A percentile compares a stretch with the other conserved stretches of the same genome.
Evolutionary conservation across 2,888 invertebrate genomes (phyloP).

Genomic region (Macrophya alboannulata): DNA sequence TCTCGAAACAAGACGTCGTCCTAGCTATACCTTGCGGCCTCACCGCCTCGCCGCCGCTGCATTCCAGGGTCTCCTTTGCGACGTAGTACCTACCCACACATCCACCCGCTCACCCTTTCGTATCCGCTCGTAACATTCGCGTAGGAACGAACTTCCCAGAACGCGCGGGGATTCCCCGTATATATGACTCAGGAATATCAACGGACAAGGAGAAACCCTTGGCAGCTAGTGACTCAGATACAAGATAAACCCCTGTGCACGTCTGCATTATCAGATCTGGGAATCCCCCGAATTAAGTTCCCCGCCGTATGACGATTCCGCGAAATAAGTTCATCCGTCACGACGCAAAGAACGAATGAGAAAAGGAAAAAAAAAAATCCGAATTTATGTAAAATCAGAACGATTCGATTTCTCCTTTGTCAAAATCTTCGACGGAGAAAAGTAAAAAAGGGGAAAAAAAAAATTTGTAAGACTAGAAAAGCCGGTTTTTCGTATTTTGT

Average conservation of each 20-base stretch:
- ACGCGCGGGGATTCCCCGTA: background rate
- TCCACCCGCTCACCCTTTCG: background rate
- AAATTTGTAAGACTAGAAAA: no score
- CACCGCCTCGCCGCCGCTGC: background rate
- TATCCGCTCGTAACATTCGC: conserved; percentile 2
- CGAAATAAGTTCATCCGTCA: background rate
- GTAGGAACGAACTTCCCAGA: background rate
- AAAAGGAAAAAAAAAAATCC: no score
- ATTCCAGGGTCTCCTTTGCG: conserved; percentile 13
- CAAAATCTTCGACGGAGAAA: background rate
- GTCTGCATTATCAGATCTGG: background rate
- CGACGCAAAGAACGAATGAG: background rate
- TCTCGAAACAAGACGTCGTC: background rate
- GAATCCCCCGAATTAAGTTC: background rate
- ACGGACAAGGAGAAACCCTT: background rate
- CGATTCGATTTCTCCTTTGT: background rate
- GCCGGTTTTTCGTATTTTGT: no score
- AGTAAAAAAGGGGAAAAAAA: no score
- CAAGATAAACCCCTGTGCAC: background rate
- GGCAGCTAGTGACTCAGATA: background rate
- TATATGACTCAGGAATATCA: background rate
- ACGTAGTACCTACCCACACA: background rate
- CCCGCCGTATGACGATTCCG: background rate
- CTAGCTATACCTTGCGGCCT: background rate
- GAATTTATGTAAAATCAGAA: background rate